These are phyloP conservation scores for Hucho hucho DNA, from an alignment of 2,113 vertebrate species.

Conservation along the genomic window DNA sequence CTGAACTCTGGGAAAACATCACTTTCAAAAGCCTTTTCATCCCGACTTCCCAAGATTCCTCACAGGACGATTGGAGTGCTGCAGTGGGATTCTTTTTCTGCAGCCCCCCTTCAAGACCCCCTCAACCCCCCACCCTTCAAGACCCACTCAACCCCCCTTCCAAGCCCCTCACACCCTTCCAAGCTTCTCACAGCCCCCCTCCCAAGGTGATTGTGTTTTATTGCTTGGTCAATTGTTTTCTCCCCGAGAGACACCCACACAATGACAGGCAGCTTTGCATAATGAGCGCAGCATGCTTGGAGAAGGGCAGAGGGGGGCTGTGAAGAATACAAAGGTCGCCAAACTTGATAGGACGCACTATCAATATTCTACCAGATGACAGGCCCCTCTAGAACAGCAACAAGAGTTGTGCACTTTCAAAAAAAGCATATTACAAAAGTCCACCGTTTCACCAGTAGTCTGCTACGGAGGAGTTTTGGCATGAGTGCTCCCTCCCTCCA, in stretches of 20 bases:
- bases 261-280: constrained; percentile 65
- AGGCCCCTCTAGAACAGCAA: constrained; percentile 39
- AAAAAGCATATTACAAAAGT: constrained; percentile 17
- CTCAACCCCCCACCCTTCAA: background rate
- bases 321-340: constrained; percentile 48
- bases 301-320: constrained; percentile 33
- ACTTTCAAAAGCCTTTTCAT: constrained; percentile 30
- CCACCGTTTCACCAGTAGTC: constrained; percentile 1
- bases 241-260: constrained; percentile 62
- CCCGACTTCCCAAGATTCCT: constrained; percentile 12
- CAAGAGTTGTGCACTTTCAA: constrained; percentile 27
- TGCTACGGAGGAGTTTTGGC: background rate
- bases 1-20: constrained; percentile 23
- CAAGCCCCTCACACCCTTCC: constrained; percentile 13
- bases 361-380: constrained; percentile 53
- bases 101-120: constrained; percentile 1
- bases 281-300: constrained; percentile 70
- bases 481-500: background rate
- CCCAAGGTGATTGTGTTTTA: constrained; percentile 56
- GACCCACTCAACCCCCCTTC: background rate
- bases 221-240: constrained; percentile 70
- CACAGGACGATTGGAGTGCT: constrained; percentile 4
- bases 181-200: constrained; percentile 25
- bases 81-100: background rate
- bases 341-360: constrained; percentile 62